These are phyloP conservation scores for Danio aesculapii DNA, from an alignment of 2,797 vertebrate species.

Conservation along the genomic window DNA sequence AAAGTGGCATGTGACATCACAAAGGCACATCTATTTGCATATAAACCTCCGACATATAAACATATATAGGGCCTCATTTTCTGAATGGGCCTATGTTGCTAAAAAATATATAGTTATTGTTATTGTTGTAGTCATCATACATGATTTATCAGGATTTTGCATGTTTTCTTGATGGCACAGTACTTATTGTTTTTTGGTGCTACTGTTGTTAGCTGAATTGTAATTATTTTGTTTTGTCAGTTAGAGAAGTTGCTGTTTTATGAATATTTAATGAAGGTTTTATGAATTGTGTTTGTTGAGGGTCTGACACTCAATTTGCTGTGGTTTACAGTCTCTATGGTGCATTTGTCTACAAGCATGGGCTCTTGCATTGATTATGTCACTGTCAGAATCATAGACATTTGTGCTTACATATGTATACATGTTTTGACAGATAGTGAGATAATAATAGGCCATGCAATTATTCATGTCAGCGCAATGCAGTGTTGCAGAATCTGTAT, in stretches of 20 bases:
- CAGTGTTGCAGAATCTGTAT: neutral
- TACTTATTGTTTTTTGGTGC: neutral
- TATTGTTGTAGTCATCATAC: no score
- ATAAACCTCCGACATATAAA: no score
- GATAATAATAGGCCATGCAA: constrained; percentile 12
- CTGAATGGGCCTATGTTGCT: no score
- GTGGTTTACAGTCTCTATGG: neutral
- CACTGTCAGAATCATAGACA: neutral
- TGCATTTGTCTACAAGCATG: neutral
- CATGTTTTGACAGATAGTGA: constrained; percentile 5
- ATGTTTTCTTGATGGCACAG: neutral
- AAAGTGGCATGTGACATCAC: no score
- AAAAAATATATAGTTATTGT: no score
- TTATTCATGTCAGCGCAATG: neutral
- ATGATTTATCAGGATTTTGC: no score
- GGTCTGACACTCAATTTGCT: neutral
- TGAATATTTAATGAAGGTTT: neutral
- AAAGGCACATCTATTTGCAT: no score
- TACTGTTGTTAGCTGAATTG: neutral
- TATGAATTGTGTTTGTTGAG: neutral
- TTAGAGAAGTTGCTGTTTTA: neutral
- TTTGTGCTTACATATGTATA: neutral
- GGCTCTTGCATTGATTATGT: constrained; percentile 9
- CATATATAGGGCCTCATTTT: no score
- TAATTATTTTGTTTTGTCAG: neutral